These are phyloP conservation scores for Stramonita haemastoma DNA, from an alignment of 2,888 invertebrate genomes.

Conservation along the genomic window DNA sequence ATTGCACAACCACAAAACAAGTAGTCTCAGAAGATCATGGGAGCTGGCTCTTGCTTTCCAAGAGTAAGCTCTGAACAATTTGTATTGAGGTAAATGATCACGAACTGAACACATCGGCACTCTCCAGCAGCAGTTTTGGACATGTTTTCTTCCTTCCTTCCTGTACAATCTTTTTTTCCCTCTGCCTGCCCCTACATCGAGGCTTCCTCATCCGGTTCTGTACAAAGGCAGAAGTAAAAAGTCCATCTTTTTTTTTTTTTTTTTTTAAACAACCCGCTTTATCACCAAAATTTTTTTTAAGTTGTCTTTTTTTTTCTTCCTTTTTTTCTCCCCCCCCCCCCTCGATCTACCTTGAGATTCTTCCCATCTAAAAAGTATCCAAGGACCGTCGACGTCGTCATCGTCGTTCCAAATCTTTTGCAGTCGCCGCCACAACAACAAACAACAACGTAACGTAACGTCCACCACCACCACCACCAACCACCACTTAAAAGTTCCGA, in stretches of 20 bases:
- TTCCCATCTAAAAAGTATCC: constrained; percentile 2
- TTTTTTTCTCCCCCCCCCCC: no score
- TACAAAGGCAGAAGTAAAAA: background rate
- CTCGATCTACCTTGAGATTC: constrained; percentile 26
- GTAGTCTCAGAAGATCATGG: background rate
- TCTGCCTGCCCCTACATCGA: background rate
- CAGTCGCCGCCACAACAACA: no score
- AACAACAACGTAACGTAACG: no score
- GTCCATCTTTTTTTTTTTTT: background rate
- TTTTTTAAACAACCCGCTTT: constrained; percentile 34
- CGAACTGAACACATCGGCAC: constrained; percentile 32
- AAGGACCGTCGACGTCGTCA: background rate
- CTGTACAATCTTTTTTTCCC: background rate
- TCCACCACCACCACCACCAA: no score
- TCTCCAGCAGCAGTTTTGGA: constrained; percentile 28
- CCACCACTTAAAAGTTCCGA: no score
- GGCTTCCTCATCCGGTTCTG: background rate
- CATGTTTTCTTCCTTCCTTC: background rate
- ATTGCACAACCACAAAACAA: constrained; percentile 30
- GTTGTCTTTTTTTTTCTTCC: no score
- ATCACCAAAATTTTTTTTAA: constrained; percentile 16
- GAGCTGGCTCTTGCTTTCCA: constrained; percentile 8
- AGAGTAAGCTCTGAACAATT: constrained; percentile 23
- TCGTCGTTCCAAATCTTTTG: no score
- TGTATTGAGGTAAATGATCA: constrained; percentile 30